Evolutionary conservation across 1,140 invertebrate species (phyloP), one percentile per base, ranked within the genome.

Genomic region (Rhopalosiphum padi): DNA sequence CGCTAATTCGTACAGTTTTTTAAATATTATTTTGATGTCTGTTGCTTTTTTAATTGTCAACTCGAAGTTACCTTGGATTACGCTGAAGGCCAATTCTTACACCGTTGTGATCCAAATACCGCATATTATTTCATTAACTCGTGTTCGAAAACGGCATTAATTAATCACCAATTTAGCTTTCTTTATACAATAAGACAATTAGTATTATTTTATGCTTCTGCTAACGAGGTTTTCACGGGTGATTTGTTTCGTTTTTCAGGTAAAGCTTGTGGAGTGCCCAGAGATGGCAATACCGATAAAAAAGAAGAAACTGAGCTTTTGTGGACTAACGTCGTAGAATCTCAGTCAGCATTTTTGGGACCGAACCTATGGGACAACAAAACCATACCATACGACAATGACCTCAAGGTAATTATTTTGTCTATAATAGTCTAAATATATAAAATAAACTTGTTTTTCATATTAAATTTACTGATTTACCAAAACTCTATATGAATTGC

Each of bases 331-430:
- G 97, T 97, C 94, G 94, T 94, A 89, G 98, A 98, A 96, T 97
- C 97, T 94, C 98, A 98, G 95, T 97, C 98, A 91, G 98, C 98
- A 94, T 99, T 99, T 96, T 96, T 99, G 94, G 98, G 98, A 86
- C 98, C 98, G 86, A 99, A 98, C 95, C 96, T 99, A 51, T 99
- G 98, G 98, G 98, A 99, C 96, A 94, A 91, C 83, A 99, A 98
- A 96, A 98, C 97, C 94, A 95, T 97, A 94, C 97, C 97, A 94
- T 98, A 98, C 95, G 97, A 98, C 96, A 97, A 97, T 95, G 98
- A 99, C 96, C 98, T 99, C 96, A 99, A 99, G 97, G 97, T 99
- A 97, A 96, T 96, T 77, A 30, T 90, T 43, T 15, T 7, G 60
- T 77, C 60, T 46, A 30, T 1, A 89, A 43, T 43, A 86, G 3